phyloP scores from a whole-genome alignment of 1,140 invertebrate genomes.

The Mylabris phalerata region DNA sequence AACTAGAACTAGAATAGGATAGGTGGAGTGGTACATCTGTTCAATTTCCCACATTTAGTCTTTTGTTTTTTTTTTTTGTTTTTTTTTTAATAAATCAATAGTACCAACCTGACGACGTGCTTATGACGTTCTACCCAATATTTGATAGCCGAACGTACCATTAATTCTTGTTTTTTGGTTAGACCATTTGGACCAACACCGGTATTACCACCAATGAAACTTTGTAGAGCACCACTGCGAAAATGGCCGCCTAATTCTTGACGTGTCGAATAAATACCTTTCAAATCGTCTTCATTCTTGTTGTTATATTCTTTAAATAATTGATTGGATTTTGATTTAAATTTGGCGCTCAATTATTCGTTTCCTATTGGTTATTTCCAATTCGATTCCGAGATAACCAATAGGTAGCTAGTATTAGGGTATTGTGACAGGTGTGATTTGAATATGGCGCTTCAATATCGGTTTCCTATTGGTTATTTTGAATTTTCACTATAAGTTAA shows the following conservation, averaged over 20 bases:
- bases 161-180: conserved; percentile 72
- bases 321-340: too few species aligned
- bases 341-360: too few species aligned
- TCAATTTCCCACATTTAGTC: not conserved
- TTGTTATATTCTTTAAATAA: conserved; percentile 34
- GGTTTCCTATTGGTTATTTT: too few species aligned
- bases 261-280: conserved; percentile 66
- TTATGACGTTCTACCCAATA: conserved; percentile 84
- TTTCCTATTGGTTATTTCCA: too few species aligned
- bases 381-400: too few species aligned
- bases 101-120: conserved; percentile 67
- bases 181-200: conserved; percentile 63
- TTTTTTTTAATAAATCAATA: not conserved
- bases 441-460: too few species aligned
- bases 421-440: too few species aligned
- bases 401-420: too few species aligned
- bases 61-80: not conserved
- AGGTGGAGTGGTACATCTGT: not conserved
- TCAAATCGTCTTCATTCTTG: conserved; percentile 48
- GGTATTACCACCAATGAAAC: conserved; percentile 50
- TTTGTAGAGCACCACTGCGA: conserved; percentile 56
- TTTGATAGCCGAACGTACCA: conserved; percentile 75
- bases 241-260: conserved; percentile 69
- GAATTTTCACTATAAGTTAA: too few species aligned
- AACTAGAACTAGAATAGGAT: not conserved